Conservation (phyloP, 2,113 vertebrate species). For the Zosterops hypoxanthus region DNA sequence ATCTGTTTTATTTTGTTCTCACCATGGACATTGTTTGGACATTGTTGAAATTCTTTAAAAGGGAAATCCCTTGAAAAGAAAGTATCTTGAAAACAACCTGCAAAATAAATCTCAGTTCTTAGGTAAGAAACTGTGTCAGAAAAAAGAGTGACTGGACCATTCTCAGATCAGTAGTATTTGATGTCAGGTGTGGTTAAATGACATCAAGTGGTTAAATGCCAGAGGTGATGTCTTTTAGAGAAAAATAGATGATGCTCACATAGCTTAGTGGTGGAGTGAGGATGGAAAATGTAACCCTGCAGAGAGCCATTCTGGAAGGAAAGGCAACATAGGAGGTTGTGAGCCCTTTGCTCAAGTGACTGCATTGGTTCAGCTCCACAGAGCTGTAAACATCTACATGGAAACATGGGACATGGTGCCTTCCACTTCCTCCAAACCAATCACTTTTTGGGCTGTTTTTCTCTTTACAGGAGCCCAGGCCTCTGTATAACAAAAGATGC, state of each 20-base stretch:
- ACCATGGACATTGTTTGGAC: not conserved
- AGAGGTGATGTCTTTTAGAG: not conserved
- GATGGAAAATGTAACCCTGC: not conserved
- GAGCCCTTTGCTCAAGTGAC: not conserved
- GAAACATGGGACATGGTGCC: not conserved
- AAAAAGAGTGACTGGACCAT: not conserved
- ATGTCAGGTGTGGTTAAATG: not conserved
- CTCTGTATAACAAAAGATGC: slow-evolving; percentile 84
- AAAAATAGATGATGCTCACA: not conserved
- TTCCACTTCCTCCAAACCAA: not conserved
- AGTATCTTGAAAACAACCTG: not conserved
- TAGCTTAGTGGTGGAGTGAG: not conserved
- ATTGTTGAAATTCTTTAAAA: not conserved
- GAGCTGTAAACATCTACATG: not conserved
- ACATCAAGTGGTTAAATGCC: not conserved
- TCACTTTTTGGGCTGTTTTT: not conserved
- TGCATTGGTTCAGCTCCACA: not conserved
- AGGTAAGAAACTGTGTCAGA: not conserved
- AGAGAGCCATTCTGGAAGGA: not conserved
- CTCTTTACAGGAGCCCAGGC: slow-evolving; percentile 83
- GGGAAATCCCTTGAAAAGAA: not conserved
- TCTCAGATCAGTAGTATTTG: not conserved
- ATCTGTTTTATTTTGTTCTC: not conserved
- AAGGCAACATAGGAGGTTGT: rapidly evolving
- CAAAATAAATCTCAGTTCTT: not conserved